phyloP scores from a whole-genome alignment of 2,113 vertebrate species.

The Saimiri boliviensis region DNA sequence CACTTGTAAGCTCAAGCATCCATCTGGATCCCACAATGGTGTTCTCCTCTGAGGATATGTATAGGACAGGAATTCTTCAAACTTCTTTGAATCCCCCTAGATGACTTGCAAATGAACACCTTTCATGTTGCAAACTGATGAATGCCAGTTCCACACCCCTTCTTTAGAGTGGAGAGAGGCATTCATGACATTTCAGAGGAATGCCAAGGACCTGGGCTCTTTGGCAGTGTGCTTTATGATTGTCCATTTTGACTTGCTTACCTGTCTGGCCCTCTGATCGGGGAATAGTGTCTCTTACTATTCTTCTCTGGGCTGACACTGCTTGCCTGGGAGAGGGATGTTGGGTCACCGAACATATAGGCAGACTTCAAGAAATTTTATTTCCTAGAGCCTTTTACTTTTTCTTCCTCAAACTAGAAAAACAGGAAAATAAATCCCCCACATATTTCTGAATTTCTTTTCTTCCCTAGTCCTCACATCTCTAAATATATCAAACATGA shows the following conservation, averaged over 20 bases:
- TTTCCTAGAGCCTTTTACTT: conserved; percentile 24
- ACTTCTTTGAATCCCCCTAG: neutral
- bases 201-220: neutral
- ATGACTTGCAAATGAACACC: neutral
- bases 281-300: neutral
- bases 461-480: conserved; percentile 31
- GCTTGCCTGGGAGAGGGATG: neutral
- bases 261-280: neutral
- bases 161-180: neutral
- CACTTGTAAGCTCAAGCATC: neutral
- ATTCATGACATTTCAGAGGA: neutral
- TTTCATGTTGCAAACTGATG: neutral
- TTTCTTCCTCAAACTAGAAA: conserved; percentile 26
- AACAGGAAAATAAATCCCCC: conserved; percentile 42
- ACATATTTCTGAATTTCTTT: conserved; percentile 62
- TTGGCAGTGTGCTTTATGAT: neutral
- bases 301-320: neutral
- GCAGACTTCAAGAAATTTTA: neutral
- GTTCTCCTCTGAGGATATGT: neutral
- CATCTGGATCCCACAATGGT: neutral
- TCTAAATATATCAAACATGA: conserved; percentile 71
- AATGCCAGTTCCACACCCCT: neutral
- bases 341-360: neutral
- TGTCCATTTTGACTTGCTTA: neutral
- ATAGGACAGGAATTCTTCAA: neutral